Base-by-base conservation (phyloP, 2,888 invertebrate genomes). In the Leucophenga montana region DNA sequence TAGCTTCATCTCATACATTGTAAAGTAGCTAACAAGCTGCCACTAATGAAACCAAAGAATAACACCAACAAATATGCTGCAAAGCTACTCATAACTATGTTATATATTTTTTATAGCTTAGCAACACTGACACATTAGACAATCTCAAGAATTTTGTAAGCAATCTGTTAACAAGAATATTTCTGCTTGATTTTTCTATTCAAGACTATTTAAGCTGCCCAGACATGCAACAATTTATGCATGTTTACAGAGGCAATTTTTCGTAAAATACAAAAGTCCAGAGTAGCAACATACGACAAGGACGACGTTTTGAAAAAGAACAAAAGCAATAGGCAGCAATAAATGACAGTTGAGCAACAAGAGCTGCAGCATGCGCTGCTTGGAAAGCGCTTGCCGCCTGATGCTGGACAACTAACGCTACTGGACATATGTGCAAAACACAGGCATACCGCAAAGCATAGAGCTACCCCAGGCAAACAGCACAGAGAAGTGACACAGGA, bases 161-260 rank as follows among this genome's bases (percentile, higher is more conserved):
- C 9, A 39, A 11, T 8, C 39, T 11, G 9, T 8, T 39, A 39
- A 39, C 5, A 11, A 39, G 39, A 33, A 8, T 13, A n/a, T n/a
- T n/a, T n/a, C 46, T 46, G 46, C 46, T 46, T n/a, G 6, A 1
- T n/a, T 46, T n/a, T 14, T 14, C 46, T 46, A 13, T 14, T 2
- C 50, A 18, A n/a, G 18, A 18, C 50, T 50, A 39, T 39, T 39
- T 39, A 39, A 39, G 39, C 50, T 16, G 71, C 72, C 78, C 75
- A 67, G 80, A 80, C 82, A 83, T 81, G 83, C 83, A 81, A 81
- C 80, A 81, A 81, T 83, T 81, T 81, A 81, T 81, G 80, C 80
- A 74, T 81, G 80, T 81, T 81, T 83, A 82, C 83, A 82, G 77
- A 76, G 78, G 75, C 74, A 76, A 78, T 80, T 82, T 77, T 39